A percentile compares a stretch with the other conserved stretches of the same genome.
Evolutionary conservation across 2,888 invertebrate genomes (phyloP).

Genomic region (Clistopyga incitator): DNA sequence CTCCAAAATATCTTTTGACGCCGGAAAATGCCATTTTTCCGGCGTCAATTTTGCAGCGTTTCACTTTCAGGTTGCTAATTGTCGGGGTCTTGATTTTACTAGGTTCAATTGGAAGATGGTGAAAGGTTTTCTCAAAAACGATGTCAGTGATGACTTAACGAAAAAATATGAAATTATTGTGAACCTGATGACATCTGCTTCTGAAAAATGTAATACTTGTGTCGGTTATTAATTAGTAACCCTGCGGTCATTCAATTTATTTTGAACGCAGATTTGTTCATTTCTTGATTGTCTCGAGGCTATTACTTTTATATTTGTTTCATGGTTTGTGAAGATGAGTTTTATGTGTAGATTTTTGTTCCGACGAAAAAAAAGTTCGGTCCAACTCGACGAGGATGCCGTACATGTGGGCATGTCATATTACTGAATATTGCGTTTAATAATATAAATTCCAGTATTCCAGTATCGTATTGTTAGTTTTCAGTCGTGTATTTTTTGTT

Average conservation of each 20-base stretch:
- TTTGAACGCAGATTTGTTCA: too few relatives aligned
- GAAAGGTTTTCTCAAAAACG: neutral
- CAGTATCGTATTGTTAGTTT: neutral
- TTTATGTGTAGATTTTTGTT: neutral
- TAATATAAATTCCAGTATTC: neutral
- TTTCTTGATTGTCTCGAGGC: too few relatives aligned
- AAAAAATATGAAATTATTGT: neutral
- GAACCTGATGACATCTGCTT: too few relatives aligned
- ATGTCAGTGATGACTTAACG: neutral
- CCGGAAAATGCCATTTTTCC: too few relatives aligned
- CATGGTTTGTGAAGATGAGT: neutral
- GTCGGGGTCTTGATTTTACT: too few relatives aligned
- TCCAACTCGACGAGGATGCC: neutral
- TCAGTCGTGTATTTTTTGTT: neutral
- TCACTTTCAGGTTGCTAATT: too few relatives aligned
- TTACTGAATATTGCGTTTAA: neutral
- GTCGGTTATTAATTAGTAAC: too few relatives aligned
- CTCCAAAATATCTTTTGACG: too few relatives aligned
- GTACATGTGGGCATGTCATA: neutral
- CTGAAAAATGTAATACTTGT: too few relatives aligned
- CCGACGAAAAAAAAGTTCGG: neutral
- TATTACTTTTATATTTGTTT: too few relatives aligned
- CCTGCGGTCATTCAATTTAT: too few relatives aligned
- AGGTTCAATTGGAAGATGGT: neutral
- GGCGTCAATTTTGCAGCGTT: too few relatives aligned